A percentile compares a stretch with the other conserved stretches of the same genome.
Evolutionary conservation across 1,140 invertebrate genomes (phyloP).

Genomic region (Aphis craccivora): DNA sequence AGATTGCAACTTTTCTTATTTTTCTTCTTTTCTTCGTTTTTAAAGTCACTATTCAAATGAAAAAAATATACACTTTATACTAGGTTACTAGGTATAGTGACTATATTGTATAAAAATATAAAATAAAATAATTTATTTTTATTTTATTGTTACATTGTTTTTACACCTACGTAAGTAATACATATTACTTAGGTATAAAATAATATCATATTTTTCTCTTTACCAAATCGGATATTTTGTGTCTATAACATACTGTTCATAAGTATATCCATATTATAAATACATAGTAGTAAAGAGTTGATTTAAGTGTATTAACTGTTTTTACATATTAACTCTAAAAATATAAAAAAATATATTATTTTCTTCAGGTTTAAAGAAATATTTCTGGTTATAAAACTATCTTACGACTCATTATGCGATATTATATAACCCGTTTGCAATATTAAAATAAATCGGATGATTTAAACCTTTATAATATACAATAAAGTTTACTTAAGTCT

Average conservation of each 20-base stretch:
- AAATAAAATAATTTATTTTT: background rate
- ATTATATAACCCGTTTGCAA: background rate
- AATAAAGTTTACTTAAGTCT: background rate
- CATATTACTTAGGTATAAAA: background rate
- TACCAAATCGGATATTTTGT: background rate
- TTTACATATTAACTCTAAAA: background rate
- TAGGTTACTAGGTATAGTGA: no score
- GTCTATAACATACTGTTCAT: background rate
- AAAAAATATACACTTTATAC: background rate
- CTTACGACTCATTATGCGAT: slow-evolving; percentile 6
- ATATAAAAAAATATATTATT: background rate
- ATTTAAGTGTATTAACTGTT: slow-evolving; percentile 11
- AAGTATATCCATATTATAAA: background rate
- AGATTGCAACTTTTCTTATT: background rate
- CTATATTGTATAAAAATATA: background rate
- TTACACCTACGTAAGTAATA: background rate
- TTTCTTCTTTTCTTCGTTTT: background rate
- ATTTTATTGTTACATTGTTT: background rate
- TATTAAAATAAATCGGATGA: slow-evolving; percentile 1
- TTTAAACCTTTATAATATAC: background rate
- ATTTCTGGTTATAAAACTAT: background rate
- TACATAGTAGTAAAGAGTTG: background rate
- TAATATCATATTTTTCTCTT: background rate
- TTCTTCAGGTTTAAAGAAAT: background rate
- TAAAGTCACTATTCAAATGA: background rate